Conservation (phyloP, 2,888 invertebrate species). For the Griposia aprilina region DNA sequence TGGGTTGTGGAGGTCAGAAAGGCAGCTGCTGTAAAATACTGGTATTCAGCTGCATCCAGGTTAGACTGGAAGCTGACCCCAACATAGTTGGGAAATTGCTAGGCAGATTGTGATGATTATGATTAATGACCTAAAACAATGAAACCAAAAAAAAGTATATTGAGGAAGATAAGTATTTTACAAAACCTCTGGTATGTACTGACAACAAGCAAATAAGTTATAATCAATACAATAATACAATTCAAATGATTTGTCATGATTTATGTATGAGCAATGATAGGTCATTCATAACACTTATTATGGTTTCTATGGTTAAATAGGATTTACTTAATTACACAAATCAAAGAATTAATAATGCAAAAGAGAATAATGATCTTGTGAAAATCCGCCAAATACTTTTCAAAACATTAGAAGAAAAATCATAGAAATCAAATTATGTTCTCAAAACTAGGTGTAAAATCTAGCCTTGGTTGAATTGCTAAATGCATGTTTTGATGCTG, state of each 20-base stretch:
- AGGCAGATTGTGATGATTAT: too few relatives aligned
- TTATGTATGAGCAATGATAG: slow-evolving; percentile 34
- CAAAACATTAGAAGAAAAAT: neutral
- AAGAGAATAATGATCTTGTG: neutral
- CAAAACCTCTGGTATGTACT: neutral
- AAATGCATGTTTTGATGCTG: neutral
- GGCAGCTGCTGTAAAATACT: too few relatives aligned
- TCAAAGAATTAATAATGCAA: neutral
- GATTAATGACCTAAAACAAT: too few relatives aligned
- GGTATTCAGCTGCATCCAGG: too few relatives aligned
- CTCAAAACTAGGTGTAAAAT: neutral
- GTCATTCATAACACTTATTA: slow-evolving; percentile 11
- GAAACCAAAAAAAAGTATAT: neutral
- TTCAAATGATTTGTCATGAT: slow-evolving; percentile 24
- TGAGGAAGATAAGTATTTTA: neutral
- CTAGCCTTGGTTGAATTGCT: neutral
- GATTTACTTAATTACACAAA: neutral
- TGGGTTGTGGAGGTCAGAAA: too few relatives aligned
- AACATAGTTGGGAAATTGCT: too few relatives aligned
- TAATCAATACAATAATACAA: slow-evolving; percentile 2
- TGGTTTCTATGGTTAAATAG: neutral
- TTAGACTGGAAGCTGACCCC: too few relatives aligned
- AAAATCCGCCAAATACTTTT: neutral
- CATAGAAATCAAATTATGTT: neutral
- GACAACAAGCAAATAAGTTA: slow-evolving; percentile 11